Percentiles rank a stretch among this genome's conserved stretches.
These are phyloP conservation scores for Mus caroli DNA, from an alignment of 2,797 vertebrate genomes.

Conservation along the genomic window DNA sequence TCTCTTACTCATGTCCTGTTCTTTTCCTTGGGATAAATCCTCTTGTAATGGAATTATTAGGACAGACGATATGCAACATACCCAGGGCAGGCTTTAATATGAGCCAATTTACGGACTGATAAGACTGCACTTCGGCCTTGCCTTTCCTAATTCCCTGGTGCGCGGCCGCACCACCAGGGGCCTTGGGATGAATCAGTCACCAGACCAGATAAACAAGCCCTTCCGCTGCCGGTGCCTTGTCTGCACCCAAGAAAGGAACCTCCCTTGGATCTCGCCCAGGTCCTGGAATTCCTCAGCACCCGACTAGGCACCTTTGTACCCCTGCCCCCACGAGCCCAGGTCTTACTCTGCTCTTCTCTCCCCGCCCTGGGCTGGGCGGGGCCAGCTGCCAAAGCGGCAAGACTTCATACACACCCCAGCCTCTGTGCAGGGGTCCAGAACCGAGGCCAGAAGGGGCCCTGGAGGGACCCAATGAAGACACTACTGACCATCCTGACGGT, in stretches of 20 bases:
- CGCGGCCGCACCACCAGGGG: slow-evolving; percentile 32
- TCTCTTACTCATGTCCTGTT: not conserved
- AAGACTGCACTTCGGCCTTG: not conserved
- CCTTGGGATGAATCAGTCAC: slow-evolving; percentile 74
- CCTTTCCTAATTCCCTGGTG: slow-evolving; percentile 32
- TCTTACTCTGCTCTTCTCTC: slow-evolving; percentile 30
- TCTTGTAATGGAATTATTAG: not conserved
- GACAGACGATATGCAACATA: not conserved
- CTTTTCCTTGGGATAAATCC: slow-evolving; percentile 49
- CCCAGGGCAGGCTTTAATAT: not conserved
- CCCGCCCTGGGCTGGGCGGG: slow-evolving; percentile 69
- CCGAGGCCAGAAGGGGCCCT: not conserved
- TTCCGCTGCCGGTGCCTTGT: not conserved
- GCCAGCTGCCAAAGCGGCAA: slow-evolving; percentile 69
- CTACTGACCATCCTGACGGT: slow-evolving; percentile 74
- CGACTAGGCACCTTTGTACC: slow-evolving; percentile 81
- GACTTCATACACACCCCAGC: slow-evolving; percentile 7
- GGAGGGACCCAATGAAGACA: slow-evolving; percentile 62
- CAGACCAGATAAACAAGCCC: slow-evolving; percentile 80
- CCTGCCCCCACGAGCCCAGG: not conserved
- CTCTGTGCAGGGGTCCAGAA: not conserved
- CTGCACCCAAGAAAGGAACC: slow-evolving; percentile 61
- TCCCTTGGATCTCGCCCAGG: slow-evolving; percentile 77
- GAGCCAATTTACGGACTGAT: not conserved
- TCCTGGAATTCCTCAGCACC: slow-evolving; percentile 70